Conservation (phyloP, 2,113 vertebrate genomes). For the Sprattus sprattus region DNA sequence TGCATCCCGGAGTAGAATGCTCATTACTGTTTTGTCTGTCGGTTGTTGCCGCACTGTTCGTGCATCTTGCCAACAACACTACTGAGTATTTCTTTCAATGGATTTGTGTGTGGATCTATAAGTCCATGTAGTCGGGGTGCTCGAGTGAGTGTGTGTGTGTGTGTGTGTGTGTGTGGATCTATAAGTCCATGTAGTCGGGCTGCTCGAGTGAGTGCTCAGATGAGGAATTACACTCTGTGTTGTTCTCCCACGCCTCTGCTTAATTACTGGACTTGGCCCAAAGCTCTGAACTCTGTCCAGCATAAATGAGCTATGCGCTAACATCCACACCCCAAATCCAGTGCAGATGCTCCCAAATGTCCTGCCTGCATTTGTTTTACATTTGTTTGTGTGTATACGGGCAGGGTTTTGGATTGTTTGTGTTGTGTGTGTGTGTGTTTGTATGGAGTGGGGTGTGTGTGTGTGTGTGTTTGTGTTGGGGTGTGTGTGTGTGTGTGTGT, state of each 20-base stretch:
- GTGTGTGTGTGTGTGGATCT: neutral
- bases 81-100: neutral
- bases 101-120: neutral
- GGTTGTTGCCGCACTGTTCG: neutral
- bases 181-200: neutral
- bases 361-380: neutral
- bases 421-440: conserved; percentile 35
- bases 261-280: conserved; percentile 58
- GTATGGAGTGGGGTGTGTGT: neutral
- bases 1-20: neutral
- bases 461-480: conserved; percentile 34
- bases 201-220: neutral
- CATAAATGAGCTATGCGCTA: conserved; percentile 64
- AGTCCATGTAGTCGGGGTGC: neutral
- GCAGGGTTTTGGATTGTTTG: neutral
- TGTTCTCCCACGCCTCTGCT: conserved; percentile 30
- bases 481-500: neutral
- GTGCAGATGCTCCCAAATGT: conserved; percentile 25
- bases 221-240: neutral
- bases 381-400: neutral
- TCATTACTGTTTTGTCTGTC: neutral
- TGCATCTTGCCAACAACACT: neutral
- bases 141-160: no score
- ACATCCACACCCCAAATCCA: conserved; percentile 51
- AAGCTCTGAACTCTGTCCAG: conserved; percentile 50